These are phyloP conservation scores for Oxyruncus cristatus DNA, from an alignment of 2,113 vertebrate genomes.

Conservation along the genomic window DNA sequence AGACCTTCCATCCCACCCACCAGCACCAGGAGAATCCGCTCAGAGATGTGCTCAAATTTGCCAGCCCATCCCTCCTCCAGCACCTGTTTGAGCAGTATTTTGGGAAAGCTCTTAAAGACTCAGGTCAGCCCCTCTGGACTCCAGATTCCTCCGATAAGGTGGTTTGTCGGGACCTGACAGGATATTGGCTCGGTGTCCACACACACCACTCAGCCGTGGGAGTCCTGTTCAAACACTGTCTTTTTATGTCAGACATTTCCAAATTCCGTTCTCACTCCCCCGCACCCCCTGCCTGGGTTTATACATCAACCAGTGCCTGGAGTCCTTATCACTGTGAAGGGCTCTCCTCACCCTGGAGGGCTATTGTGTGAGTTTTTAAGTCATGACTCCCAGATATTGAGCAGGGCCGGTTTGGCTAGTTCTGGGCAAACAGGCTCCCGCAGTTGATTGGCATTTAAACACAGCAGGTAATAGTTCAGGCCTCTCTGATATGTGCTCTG, in stretches of 20 bases:
- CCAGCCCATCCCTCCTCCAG: neutral
- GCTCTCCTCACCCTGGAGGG: conserved; percentile 55
- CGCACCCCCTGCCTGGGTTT: conserved; percentile 46
- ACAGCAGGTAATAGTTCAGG: conserved; percentile 53
- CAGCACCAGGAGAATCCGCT: neutral
- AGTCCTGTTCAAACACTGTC: conserved; percentile 55
- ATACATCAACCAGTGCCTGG: conserved; percentile 62
- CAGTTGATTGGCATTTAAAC: conserved; percentile 49
- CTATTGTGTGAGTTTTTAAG: conserved; percentile 60
- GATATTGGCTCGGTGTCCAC: conserved; percentile 27
- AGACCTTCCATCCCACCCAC: neutral
- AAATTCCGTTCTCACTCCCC: conserved; percentile 46
- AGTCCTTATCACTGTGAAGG: conserved; percentile 49
- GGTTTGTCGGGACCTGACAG: neutral
- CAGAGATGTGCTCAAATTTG: neutral
- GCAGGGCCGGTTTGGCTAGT: conserved; percentile 61
- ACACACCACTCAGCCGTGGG: conserved; percentile 1
- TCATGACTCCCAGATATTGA: conserved; percentile 51
- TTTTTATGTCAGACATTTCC: conserved; percentile 57
- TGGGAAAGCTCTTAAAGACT: neutral
- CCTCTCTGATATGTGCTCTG: neutral
- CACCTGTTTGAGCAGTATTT: neutral
- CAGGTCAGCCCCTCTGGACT: neutral
- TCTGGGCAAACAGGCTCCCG: conserved; percentile 65
- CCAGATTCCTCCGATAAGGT: neutral